Conservation (phyloP, 2,888 invertebrate species). For the Cremastinae sp. region DNA sequence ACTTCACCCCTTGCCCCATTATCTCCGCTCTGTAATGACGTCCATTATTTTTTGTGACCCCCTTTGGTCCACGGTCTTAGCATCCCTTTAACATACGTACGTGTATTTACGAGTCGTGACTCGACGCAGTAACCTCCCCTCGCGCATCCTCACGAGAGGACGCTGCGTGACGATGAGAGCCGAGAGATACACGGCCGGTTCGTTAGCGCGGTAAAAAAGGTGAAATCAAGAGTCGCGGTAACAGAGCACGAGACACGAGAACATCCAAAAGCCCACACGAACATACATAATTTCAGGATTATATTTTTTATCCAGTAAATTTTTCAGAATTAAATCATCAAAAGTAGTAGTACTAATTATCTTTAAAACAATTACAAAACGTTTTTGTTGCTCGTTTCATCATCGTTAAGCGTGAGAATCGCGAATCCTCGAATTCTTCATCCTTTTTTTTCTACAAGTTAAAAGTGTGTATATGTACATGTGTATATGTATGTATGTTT, state of each 20-base stretch:
- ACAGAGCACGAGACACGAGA: no score
- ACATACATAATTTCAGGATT: no score
- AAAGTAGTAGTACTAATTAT: no score
- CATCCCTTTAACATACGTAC: constrained; percentile 28
- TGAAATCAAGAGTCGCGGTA: constrained; percentile 46
- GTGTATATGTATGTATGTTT: constrained; percentile 42
- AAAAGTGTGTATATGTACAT: no score
- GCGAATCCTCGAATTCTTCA: no score
- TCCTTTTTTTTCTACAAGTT: neutral
- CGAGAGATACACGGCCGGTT: constrained; percentile 59
- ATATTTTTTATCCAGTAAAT: no score
- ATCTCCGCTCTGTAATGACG: constrained; percentile 73
- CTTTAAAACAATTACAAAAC: no score
- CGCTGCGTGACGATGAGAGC: constrained; percentile 6
- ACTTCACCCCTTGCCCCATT: constrained; percentile 66
- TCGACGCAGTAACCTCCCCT: neutral
- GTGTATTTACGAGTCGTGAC: neutral
- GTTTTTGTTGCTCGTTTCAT: no score
- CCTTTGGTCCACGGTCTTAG: constrained; percentile 50
- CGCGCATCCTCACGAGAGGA: no score
- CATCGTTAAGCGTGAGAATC: no score
- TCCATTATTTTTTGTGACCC: constrained; percentile 74
- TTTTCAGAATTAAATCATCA: no score
- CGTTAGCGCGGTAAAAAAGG: constrained; percentile 56
- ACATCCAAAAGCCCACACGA: no score